These are phyloP conservation scores for Eriocheir sinensis DNA, from an alignment of 1,140 invertebrate species.

Conservation along the genomic window DNA sequence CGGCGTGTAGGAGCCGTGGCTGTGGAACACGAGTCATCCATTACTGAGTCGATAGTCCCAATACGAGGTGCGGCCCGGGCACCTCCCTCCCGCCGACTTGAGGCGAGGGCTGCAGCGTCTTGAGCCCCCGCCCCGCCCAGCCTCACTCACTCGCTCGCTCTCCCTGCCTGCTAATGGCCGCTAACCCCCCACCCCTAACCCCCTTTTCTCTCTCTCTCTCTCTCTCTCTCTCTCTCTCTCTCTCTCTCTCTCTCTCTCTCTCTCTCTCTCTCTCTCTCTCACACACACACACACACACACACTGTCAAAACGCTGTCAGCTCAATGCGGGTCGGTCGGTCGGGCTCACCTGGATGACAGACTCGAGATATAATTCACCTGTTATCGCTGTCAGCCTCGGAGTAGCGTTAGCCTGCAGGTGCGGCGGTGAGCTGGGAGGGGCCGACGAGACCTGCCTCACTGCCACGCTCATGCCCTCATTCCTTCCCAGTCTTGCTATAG, in stretches of 20 bases:
- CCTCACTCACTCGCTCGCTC: conserved; percentile 34
- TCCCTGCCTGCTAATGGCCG: background rate
- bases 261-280: background rate
- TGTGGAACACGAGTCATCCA: conserved; percentile 72
- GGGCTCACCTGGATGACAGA: background rate
- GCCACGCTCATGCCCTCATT: background rate
- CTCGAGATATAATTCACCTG: background rate
- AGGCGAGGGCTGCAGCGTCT: conserved; percentile 11
- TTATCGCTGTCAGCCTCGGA: background rate
- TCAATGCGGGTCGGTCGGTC: background rate
- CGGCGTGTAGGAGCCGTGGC: conserved; percentile 59
- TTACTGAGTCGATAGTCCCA: conserved; percentile 70
- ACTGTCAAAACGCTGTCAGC: background rate
- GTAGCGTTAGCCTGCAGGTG: background rate
- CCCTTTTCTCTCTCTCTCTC: background rate
- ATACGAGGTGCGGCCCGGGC: conserved; percentile 53
- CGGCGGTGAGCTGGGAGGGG: too few species aligned
- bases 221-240: conserved; percentile 47
- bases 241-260: conserved; percentile 33
- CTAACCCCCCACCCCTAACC: too few species aligned
- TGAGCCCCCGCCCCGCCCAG: background rate
- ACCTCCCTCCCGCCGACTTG: conserved; percentile 46
- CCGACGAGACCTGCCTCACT: background rate
- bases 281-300: background rate
- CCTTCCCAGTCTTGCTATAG: too few species aligned